These are phyloP conservation scores for Cossypha polioptera DNA, from an alignment of 2,797 vertebrate genomes.

Conservation along the genomic window DNA sequence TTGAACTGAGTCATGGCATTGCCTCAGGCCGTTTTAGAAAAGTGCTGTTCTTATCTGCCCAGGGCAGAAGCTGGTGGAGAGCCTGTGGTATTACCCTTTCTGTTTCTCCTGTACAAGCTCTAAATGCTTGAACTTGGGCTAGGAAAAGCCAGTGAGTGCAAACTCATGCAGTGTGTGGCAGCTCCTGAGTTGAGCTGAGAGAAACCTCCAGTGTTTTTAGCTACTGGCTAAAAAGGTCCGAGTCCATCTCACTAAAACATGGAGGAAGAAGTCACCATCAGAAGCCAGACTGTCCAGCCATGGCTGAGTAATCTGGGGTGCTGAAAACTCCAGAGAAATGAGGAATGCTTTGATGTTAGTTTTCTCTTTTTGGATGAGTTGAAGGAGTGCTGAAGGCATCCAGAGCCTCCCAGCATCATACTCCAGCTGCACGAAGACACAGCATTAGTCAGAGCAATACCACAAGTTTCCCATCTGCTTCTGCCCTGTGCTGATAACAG, in stretches of 20 bases:
- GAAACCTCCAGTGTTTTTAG: background rate
- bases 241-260: background rate
- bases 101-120: background rate
- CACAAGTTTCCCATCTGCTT: background rate
- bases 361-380: background rate
- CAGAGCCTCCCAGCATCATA: background rate
- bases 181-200: background rate
- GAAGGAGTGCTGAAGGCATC: background rate
- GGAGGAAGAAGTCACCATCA: background rate
- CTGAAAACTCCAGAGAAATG: background rate
- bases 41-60: conserved; percentile 18
- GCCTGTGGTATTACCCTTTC: background rate
- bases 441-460: background rate
- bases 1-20: conserved; percentile 18
- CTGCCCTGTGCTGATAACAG: conserved; percentile 50
- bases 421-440: background rate
- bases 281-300: background rate
- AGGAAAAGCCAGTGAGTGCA: background rate
- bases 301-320: background rate
- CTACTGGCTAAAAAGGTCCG: background rate
- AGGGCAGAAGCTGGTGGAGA: conserved; percentile 1
- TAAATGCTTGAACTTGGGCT: background rate
- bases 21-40: background rate
- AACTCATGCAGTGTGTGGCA: background rate
- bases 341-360: background rate